phyloP scores from a whole-genome alignment of 2,113 vertebrate species.

The Alectura lathami region DNA sequence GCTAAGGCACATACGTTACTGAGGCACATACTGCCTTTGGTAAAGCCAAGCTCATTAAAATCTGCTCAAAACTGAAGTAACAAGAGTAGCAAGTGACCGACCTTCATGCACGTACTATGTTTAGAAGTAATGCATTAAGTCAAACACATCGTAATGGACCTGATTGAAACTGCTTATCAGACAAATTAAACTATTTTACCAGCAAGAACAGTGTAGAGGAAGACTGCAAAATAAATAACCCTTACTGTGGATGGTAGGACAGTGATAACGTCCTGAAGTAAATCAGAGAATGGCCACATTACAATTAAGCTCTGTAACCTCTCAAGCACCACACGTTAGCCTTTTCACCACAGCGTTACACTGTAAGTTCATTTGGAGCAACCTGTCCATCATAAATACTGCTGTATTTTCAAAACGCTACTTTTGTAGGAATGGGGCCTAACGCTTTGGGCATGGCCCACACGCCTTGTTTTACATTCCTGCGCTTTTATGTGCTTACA shows the following conservation, averaged over 20 bases:
- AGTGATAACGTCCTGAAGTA: not conserved
- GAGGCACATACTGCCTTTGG: not conserved
- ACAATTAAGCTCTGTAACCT: not conserved
- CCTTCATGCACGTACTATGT: not conserved
- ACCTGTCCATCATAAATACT: not conserved
- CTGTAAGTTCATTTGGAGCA: not conserved
- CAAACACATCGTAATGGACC: not conserved
- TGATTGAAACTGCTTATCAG: not conserved
- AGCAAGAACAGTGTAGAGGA: not conserved
- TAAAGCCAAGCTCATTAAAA: slow-evolving; percentile 10
- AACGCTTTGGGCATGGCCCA: not conserved
- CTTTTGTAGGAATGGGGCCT: not conserved
- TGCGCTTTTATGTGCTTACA: not conserved
- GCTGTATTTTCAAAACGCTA: not conserved
- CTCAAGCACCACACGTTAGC: not conserved
- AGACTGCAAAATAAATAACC: not conserved
- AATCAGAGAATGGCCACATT: not conserved
- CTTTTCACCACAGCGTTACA: not conserved
- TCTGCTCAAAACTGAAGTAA: not conserved
- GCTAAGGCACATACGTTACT: not conserved
- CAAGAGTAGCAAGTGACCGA: not conserved
- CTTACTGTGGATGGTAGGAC: not conserved
- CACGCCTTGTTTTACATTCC: not conserved
- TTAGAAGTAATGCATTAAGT: not conserved
- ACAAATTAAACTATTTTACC: not conserved